These are phyloP conservation scores for Pelmatolapia mariae DNA, from an alignment of 2,113 vertebrate species.

Conservation along the genomic window DNA sequence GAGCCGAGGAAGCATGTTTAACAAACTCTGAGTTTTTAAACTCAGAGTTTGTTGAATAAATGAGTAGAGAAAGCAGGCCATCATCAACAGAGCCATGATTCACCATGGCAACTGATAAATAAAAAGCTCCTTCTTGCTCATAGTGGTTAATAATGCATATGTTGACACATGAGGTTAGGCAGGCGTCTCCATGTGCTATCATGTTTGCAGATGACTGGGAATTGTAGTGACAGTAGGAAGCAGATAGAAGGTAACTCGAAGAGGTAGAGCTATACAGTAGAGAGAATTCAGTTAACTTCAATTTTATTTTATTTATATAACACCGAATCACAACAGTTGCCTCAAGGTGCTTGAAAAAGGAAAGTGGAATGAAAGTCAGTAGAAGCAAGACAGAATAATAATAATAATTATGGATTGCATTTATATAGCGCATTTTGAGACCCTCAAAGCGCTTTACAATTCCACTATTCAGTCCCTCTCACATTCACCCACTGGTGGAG, in stretches of 20 bases:
- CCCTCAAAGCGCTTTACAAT: not conserved
- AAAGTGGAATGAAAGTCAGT: not conserved
- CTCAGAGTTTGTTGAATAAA: not conserved
- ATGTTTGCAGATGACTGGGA: not conserved
- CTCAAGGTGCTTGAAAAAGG: not conserved
- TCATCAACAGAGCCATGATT: not conserved
- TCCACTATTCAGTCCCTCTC: not conserved
- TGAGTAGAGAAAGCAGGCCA: not conserved
- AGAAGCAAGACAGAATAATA: not conserved
- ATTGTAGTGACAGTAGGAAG: not conserved
- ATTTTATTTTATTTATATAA: not conserved
- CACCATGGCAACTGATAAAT: not conserved
- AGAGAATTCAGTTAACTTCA: not conserved
- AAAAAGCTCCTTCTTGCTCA: not conserved
- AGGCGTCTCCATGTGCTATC: not conserved
- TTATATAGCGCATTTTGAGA: not conserved
- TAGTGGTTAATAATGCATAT: not conserved
- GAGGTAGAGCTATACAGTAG: not conserved
- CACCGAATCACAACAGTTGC: not conserved
- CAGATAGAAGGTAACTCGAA: not conserved
- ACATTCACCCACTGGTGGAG: not conserved
- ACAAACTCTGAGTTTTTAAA: not conserved
- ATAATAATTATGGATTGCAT: not conserved
- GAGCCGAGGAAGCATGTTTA: not conserved
- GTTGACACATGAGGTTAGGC: not conserved